Percentiles rank a stretch among this genome's conserved stretches.
Conservation (phyloP, 1,140 invertebrate species). For the Elysia chlorotica region DNA sequence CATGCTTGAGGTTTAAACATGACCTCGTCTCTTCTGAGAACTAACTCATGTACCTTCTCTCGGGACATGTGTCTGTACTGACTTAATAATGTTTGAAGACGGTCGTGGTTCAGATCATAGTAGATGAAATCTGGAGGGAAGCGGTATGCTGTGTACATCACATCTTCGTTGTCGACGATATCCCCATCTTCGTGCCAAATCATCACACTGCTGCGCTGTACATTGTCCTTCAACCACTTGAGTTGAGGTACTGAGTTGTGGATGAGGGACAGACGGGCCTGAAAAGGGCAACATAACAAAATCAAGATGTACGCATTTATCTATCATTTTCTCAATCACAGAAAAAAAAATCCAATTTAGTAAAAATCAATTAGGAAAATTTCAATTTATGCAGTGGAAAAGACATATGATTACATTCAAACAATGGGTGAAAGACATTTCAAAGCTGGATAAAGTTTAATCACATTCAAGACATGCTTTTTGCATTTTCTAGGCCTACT, state of each 20-base stretch:
- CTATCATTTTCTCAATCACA: too few species aligned
- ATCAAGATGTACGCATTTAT: too few species aligned
- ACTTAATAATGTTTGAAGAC: slow-evolving; percentile 32
- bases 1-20: slow-evolving; percentile 49
- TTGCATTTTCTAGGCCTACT: too few species aligned
- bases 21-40: slow-evolving; percentile 40
- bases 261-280: slow-evolving; percentile 77
- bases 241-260: slow-evolving; percentile 67
- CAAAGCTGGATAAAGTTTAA: too few species aligned
- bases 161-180: slow-evolving; percentile 31
- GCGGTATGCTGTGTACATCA: slow-evolving; percentile 51
- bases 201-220: slow-evolving; percentile 32
- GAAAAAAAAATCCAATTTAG: too few species aligned
- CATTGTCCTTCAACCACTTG: slow-evolving; percentile 58
- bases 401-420: too few species aligned
- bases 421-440: too few species aligned
- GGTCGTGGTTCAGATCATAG: slow-evolving; percentile 46
- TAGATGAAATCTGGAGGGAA: slow-evolving; percentile 46
- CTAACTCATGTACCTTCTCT: slow-evolving; percentile 39
- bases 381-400: too few species aligned
- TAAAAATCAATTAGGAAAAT: too few species aligned
- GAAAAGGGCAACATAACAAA: slow-evolving; percentile 45
- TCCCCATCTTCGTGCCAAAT: slow-evolving; percentile 41
- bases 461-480: too few species aligned
- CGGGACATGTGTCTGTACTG: slow-evolving; percentile 43